Percentiles rank a stretch among this genome's conserved stretches.
phyloP scores from a whole-genome alignment of 37 sponge, comb jelly and placozoan species.

The Bolinopsis microptera region DNA sequence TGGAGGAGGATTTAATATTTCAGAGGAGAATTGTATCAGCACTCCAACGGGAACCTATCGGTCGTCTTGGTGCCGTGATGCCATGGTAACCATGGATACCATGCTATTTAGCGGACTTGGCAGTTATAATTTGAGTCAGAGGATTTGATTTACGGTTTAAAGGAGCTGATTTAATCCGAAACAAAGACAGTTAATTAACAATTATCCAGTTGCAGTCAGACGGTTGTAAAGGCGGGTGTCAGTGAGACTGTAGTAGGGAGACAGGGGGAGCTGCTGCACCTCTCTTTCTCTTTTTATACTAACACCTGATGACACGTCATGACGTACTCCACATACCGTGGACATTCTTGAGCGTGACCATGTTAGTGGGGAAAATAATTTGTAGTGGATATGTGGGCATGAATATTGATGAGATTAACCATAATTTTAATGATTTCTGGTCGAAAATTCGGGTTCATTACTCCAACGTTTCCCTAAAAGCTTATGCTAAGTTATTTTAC shows the following conservation, averaged over 20 bases:
- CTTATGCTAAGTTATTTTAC: background rate
- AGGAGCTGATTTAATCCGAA: background rate
- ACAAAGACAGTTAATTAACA: background rate
- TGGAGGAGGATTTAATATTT: background rate
- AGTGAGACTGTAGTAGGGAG: background rate
- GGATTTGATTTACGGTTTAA: background rate
- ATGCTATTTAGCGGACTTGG: background rate
- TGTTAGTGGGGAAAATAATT: too few species aligned
- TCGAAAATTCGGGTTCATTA: background rate
- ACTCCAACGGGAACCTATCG: background rate
- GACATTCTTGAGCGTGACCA: too few species aligned
- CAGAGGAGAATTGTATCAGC: background rate
- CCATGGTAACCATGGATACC: background rate
- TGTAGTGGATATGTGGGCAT: background rate
- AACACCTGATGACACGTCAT: too few species aligned
- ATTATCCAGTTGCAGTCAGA: background rate
- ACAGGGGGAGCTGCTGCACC: too few species aligned
- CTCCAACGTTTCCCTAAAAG: background rate
- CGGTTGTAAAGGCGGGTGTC: background rate
- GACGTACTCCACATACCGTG: too few species aligned
- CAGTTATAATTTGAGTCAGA: background rate
- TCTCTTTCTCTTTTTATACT: too few species aligned
- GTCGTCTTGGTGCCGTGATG: background rate
- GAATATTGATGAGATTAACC: background rate
- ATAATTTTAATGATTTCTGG: background rate